Evolutionary conservation across 2,113 vertebrate species (phyloP).

Genomic region (Chaetorhynchus papuensis): DNA sequence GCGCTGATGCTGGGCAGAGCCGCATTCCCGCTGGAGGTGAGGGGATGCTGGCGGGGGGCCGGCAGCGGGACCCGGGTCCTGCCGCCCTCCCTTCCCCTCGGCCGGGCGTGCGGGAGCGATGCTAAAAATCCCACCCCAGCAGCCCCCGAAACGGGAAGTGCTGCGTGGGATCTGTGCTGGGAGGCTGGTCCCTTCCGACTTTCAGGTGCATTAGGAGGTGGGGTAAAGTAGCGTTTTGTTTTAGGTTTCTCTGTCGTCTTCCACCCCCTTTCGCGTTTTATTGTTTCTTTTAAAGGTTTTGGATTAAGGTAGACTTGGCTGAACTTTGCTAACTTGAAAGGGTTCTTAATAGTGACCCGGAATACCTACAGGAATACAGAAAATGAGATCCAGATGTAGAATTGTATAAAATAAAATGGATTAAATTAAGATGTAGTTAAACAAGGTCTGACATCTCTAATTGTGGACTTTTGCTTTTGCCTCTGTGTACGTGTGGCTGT

Average conservation of each 20-base stretch:
- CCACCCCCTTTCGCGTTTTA: not conserved
- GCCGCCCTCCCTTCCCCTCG: not conserved
- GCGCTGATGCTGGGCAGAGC: constrained; percentile 65
- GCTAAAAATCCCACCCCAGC: not conserved
- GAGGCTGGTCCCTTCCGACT: not conserved
- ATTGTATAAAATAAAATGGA: constrained; percentile 55
- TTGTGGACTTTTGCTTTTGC: constrained; percentile 62
- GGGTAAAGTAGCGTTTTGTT: not conserved
- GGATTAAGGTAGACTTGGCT: constrained; percentile 62
- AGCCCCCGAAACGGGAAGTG: not conserved
- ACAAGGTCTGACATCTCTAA: constrained; percentile 70
- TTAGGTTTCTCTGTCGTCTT: not conserved
- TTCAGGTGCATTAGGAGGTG: constrained; percentile 36
- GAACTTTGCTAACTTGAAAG: constrained; percentile 65
- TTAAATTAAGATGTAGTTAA: constrained; percentile 67
- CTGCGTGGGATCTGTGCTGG: not conserved
- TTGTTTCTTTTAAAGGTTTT: constrained; percentile 31
- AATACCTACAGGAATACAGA: constrained; percentile 62
- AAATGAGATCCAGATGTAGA: constrained; percentile 66
- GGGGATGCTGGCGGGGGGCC: not conserved
- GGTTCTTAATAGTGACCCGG: constrained; percentile 57
- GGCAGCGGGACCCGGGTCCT: not conserved
- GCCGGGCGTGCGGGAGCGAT: not conserved
- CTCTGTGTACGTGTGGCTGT: constrained; percentile 21
- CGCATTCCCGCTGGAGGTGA: constrained; percentile 69